Percentiles rank a stretch among this genome's conserved stretches.
phyloP scores from a whole-genome alignment of 2,113 vertebrate genomes.

The Verasper variegatus region DNA sequence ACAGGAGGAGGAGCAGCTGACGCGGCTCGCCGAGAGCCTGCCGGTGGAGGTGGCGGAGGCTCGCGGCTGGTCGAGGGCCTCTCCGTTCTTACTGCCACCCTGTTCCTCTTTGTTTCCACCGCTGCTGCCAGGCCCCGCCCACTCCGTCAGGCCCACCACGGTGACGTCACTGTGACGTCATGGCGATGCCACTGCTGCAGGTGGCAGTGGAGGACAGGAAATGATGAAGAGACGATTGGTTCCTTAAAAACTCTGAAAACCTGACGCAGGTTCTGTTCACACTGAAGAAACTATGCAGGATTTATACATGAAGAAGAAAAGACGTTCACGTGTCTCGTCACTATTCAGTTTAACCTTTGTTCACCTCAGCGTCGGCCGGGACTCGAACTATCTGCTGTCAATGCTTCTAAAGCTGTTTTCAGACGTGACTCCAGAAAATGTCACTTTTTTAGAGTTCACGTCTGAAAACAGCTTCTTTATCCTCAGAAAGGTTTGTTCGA shows the following conservation, averaged over 20 bases:
- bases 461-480: too few relatives aligned
- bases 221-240: background rate
- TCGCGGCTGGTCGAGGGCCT: slow-evolving; percentile 16
- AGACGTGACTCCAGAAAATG: too few relatives aligned
- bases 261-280: background rate
- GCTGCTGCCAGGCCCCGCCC: slow-evolving; percentile 51
- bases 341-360: background rate
- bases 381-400: background rate
- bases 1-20: slow-evolving; percentile 90
- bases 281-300: slow-evolving; percentile 47
- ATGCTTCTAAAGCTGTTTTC: background rate
- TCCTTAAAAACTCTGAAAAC: background rate
- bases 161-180: slow-evolving; percentile 74
- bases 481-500: too few relatives aligned
- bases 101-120: slow-evolving; percentile 40
- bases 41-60: slow-evolving; percentile 68
- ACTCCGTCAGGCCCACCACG: slow-evolving; percentile 74
- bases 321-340: background rate
- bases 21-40: slow-evolving; percentile 86
- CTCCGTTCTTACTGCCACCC: background rate
- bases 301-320: background rate
- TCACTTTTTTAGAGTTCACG: too few relatives aligned
- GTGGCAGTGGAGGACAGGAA: background rate
- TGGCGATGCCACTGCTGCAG: background rate
- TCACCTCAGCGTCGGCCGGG: background rate